Percentiles rank a stretch among this genome's conserved stretches.
phyloP scores from a whole-genome alignment of 2,888 invertebrate species.

The Syrista parreyssii region DNA sequence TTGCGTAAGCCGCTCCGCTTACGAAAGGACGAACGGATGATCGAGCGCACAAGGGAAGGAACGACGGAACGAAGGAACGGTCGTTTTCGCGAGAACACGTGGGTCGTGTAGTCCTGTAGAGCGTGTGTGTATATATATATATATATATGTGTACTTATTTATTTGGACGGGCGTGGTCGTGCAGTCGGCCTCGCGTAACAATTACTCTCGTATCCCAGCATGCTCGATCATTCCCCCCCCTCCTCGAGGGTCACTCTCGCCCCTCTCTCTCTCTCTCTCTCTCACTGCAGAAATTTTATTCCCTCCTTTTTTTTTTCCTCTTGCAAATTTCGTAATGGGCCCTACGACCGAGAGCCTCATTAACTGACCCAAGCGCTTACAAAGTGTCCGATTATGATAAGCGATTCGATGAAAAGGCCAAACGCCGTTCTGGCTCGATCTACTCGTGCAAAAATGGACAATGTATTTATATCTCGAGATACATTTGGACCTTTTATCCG shows the following conservation, averaged over 20 bases:
- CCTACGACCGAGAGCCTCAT: conserved; percentile 27
- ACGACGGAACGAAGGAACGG: neutral
- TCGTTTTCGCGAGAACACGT: neutral
- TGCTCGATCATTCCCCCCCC: neutral
- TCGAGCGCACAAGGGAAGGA: too few species aligned
- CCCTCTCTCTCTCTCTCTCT: conserved; percentile 2
- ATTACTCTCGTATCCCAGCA: neutral
- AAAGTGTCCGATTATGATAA: conserved; percentile 40
- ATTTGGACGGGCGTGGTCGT: conserved; percentile 35
- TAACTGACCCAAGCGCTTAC: conserved; percentile 34
- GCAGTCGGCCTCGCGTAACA: neutral
- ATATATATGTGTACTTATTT: conserved; percentile 20
- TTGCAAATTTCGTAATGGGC: conserved; percentile 21
- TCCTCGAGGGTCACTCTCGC: neutral
- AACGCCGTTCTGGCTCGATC: neutral
- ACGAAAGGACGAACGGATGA: neutral
- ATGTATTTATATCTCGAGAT: too few species aligned
- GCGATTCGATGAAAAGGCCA: conserved; percentile 25
- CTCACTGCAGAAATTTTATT: conserved; percentile 1
- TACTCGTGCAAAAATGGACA: neutral
- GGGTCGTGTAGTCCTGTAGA: neutral
- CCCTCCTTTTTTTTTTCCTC: neutral
- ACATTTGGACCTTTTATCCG: neutral
- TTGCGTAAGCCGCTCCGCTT: conserved; percentile 23
- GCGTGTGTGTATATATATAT: neutral